Evolutionary conservation across 2,797 vertebrate genomes (phyloP), one percentile per base, ranked within the genome.

Genomic region (Halcyon smyrnensis): DNA sequence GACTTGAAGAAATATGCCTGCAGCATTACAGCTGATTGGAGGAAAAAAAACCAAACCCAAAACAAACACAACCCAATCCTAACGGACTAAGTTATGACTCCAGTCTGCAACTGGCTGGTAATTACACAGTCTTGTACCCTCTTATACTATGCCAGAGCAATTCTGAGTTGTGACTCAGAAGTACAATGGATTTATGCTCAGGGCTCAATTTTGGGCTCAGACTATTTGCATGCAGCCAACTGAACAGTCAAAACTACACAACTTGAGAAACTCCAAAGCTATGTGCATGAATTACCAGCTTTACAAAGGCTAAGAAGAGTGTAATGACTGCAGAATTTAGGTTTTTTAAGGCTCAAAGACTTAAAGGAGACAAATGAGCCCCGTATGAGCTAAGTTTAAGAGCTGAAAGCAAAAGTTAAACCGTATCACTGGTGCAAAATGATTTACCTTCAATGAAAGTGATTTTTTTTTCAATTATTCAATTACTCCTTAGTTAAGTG

Each of bases 401-500:
- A 89, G 45, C 54, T 85, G 63, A 92, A 93, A 91, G 57, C 34
- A 93, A 24, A 77, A 92, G 41, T 51, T 82, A 92, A 97, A 96
- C 92, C 48, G 57, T 92, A 70, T 89, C 45, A 70, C 64, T 82
- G 84, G 64, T 93, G 75, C 67, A 89, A 89, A 92, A 48, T 53
- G 50, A 79, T 57, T 78, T 82, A 87, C 50, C 79, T 89, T 91
- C 74, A 87, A 59, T 54, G 15, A 50, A 57, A 75, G 5, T 18
- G 3, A 43, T 16, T 51, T 54, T 79, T 45, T 73, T 41, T 93
- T 60, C 24, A 14, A 11, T 90, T 75, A 84, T 81, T 88, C 92
- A 51, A 84, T 84, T 90, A 75, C 56, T 76, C 45, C 95, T 94
- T 7, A 94, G 48, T 79, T 96, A 97, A 98, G 97, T 98, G 96